phyloP scores from a whole-genome alignment of 1,140 invertebrate species.

The Conus ventricosus region DNA sequence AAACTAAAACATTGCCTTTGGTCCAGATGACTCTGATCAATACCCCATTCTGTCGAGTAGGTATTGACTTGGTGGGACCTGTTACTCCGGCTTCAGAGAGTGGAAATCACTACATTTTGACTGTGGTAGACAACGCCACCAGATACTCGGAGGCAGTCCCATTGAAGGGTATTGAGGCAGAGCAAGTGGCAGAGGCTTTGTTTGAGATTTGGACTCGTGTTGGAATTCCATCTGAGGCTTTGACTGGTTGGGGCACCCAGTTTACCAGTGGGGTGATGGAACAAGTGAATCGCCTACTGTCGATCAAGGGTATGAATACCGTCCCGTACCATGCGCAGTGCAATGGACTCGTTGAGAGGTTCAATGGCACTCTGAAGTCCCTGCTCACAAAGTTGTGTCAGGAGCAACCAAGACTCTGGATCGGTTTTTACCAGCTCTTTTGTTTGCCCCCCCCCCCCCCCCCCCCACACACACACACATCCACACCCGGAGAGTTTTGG shows the following conservation, averaged over 20 bases:
- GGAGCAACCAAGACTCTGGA: conserved; percentile 64
- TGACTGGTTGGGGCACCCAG: conserved; percentile 44
- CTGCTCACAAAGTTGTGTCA: conserved; percentile 57
- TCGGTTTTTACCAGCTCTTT: conserved; percentile 44
- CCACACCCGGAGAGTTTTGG: conserved; percentile 29
- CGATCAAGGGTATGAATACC: conserved; percentile 41
- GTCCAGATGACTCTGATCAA: conserved; percentile 43
- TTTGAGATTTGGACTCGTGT: conserved; percentile 65
- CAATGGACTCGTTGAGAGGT: too few species aligned
- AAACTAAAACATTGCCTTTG: conserved; percentile 34
- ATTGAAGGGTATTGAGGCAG: conserved; percentile 34
- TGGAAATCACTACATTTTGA: conserved; percentile 49
- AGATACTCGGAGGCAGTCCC: conserved; percentile 42
- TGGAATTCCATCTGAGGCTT: conserved; percentile 68
- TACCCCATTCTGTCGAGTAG: conserved; percentile 50
- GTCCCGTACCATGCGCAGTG: conserved; percentile 30
- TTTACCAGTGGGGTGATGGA: conserved; percentile 37
- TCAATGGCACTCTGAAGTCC: conserved; percentile 59
- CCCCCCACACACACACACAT: conserved; percentile 25
- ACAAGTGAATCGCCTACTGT: conserved; percentile 41
- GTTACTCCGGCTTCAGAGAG: conserved; percentile 41
- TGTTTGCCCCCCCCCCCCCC: too few species aligned
- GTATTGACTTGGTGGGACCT: conserved; percentile 50
- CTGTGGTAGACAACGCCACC: conserved; percentile 43
- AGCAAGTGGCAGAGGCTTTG: conserved; percentile 42